Conservation (phyloP, 2,113 vertebrate genomes). For the Ranitomeya imitator region DNA sequence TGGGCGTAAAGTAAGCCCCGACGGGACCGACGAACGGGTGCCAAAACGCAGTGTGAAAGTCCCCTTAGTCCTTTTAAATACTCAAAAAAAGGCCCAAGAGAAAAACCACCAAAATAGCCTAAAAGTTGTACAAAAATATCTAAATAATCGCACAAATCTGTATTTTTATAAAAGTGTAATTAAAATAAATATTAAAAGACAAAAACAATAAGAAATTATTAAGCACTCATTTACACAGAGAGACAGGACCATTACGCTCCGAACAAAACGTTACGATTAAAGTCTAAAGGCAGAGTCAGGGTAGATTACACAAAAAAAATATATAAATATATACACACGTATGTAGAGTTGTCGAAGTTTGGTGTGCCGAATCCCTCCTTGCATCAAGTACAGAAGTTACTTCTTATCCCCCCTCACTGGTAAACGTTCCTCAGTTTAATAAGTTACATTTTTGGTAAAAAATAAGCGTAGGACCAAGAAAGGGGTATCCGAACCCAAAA, state of each 20-base stretch:
- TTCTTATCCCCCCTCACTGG: neutral
- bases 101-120: neutral
- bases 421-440: constrained; percentile 51
- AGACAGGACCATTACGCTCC: neutral
- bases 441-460: constrained; percentile 56
- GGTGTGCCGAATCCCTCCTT: constrained; percentile 11
- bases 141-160: neutral
- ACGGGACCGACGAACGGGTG: no score
- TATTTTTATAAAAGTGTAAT: neutral
- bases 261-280: neutral
- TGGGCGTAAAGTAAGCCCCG: no score
- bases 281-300: constrained; percentile 42
- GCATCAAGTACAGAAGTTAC: constrained; percentile 15
- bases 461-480: constrained; percentile 30
- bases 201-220: neutral
- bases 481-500: neutral
- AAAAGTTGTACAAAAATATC: neutral
- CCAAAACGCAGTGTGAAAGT: no score
- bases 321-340: neutral
- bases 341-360: neutral
- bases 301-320: neutral
- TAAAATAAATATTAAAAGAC: constrained; percentile 2
- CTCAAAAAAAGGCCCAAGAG: no score
- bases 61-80: no score
- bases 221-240: neutral